Conservation (phyloP, 1,140 invertebrate species). For the Lineus longissimus region DNA sequence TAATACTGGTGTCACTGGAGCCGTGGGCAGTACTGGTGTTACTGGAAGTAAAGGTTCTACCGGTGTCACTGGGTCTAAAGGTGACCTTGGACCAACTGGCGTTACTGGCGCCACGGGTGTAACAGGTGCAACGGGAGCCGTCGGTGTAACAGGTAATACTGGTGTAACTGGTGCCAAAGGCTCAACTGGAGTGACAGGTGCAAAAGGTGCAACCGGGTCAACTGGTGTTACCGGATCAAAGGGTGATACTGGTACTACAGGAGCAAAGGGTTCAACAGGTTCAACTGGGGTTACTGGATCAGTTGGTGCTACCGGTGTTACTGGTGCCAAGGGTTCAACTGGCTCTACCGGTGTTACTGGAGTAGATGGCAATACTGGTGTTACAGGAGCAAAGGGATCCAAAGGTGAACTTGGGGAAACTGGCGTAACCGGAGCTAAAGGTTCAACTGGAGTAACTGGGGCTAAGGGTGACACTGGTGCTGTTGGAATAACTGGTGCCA, state of each 20-base stretch:
- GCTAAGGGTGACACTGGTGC: neutral
- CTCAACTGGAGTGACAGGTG: neutral
- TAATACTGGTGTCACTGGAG: neutral
- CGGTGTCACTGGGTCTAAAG: neutral
- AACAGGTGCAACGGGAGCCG: neutral
- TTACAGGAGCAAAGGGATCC: neutral
- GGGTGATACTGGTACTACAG: neutral
- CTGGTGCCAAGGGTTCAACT: constrained; percentile 2
- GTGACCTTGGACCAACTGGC: neutral
- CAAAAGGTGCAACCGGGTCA: neutral
- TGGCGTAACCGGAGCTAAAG: neutral
- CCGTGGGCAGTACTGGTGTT: neutral
- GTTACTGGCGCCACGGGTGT: neutral
- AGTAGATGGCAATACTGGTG: neutral
- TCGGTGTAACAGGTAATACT: constrained; percentile 1
- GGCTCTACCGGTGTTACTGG: neutral
- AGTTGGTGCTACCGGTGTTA: constrained; percentile 1
- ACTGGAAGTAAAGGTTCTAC: neutral
- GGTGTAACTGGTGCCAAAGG: constrained; percentile 8
- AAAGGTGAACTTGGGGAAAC: neutral
- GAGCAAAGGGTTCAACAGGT: constrained; percentile 1
- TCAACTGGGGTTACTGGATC: neutral
- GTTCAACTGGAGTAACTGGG: constrained; percentile 6
- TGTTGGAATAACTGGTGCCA: neutral
- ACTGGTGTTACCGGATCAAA: neutral